Percentiles rank a stretch among this genome's conserved stretches.
phyloP scores from a whole-genome alignment of 2,888 invertebrate genomes.

The Nematopogon swammerdamellus region DNA sequence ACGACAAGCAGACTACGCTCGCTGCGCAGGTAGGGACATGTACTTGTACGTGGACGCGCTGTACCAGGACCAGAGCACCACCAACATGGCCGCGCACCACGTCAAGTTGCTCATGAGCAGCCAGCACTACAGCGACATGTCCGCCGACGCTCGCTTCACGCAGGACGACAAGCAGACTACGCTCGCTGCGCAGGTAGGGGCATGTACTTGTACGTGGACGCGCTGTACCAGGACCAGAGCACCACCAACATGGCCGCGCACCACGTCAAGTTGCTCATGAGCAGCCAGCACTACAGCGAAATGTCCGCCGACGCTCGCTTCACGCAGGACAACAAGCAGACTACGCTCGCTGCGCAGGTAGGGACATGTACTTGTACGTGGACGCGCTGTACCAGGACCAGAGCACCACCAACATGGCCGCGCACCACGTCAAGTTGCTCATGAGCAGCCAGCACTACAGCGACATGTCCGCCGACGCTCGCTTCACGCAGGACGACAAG shows the following conservation, averaged over 20 bases:
- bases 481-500: slow-evolving; percentile 64
- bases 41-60: slow-evolving; percentile 43
- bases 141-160: slow-evolving; percentile 21
- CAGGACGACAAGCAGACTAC: slow-evolving; percentile 67
- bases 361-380: no score
- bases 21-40: slow-evolving; percentile 55
- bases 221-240: slow-evolving; percentile 73
- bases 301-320: no score
- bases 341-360: slow-evolving; percentile 66
- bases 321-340: slow-evolving; percentile 64
- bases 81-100: slow-evolving; percentile 60
- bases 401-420: slow-evolving; percentile 61
- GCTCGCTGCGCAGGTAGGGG: slow-evolving; percentile 62
- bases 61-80: slow-evolving; percentile 71
- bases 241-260: slow-evolving; percentile 61
- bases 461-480: no score
- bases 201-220: no score
- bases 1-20: slow-evolving; percentile 64
- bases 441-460: no score
- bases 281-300: no score
- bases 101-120: slow-evolving; percentile 40
- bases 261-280: slow-evolving; percentile 67
- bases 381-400: slow-evolving; percentile 74
- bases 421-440: slow-evolving; percentile 63
- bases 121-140: slow-evolving; percentile 16